Base-by-base conservation (phyloP, 2,888 invertebrate species). In the Urechis unicinctus region DNA sequence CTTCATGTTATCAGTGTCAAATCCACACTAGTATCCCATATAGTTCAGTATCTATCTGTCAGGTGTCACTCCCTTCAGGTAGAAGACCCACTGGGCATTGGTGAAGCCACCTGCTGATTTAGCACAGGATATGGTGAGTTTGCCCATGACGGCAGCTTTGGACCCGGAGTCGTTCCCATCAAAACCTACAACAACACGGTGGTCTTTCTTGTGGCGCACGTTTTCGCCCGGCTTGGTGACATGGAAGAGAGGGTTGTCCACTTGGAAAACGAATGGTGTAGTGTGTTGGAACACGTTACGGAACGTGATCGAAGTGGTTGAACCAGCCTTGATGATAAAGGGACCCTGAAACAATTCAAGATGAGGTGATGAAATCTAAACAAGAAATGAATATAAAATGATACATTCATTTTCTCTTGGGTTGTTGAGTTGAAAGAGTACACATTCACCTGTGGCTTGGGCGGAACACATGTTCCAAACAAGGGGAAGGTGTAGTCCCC, bases 381-480 rank as follows among this genome's bases (percentile, higher is more conserved):
- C 21, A n/a, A 29, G n/a, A 43, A 9, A 47, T 49, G 17, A 25
- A 46, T 49, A 52, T 50, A 50, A 6, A 50, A 42, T 45, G 6
- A 21, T 45, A 45, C 6, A 45, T 45, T n/a, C n/a, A n/a, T n/a
- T n/a, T n/a, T n/a, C n/a, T n/a, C n/a, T n/a, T n/a, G n/a, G n/a
- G n/a, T n/a, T n/a, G n/a, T n/a, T n/a, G n/a, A n/a, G n/a, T n/a
- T n/a, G n/a, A n/a, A n/a, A n/a, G n/a, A n/a, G n/a, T n/a, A n/a
- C n/a, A n/a, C n/a, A n/a, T n/a, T n/a, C n/a, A 62, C 62, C 59
- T 62, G 81, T 13, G 82, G 81, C 64, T 78, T 81, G 6, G 82
- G 81, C n/a, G 70, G 63, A 22, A 70, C 65, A 61, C 80, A 79
- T 25, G 74, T 76, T 30, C 80, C 82, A 58, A 75, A 72, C 55